A percentile compares a stretch with the other conserved stretches of the same genome.
Conservation (phyloP, 2,888 invertebrate species). For the Oscheius myriophilus region DNA sequence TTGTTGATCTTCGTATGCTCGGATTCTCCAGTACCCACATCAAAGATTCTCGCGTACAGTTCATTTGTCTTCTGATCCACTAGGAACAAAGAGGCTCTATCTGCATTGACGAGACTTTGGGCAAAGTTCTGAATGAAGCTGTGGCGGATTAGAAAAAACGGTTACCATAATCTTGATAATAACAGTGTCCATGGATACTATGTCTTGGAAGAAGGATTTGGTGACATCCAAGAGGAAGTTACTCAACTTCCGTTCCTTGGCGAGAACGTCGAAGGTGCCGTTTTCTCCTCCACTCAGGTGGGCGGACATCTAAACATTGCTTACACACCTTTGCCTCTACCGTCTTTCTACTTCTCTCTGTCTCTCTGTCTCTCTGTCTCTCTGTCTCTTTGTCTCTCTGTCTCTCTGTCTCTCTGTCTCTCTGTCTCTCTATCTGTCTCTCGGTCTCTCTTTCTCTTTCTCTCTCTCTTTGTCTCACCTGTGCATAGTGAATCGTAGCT, state of each 20-base stretch:
- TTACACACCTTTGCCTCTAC: too few species aligned
- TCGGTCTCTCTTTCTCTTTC: conserved; percentile 1
- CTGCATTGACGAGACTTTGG: conserved; percentile 83
- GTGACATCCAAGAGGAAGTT: conserved; percentile 84
- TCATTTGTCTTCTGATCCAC: conserved; percentile 81
- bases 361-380: not conserved
- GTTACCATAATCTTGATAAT: conserved; percentile 85
- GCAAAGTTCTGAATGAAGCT: conserved; percentile 78
- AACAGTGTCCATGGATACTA: conserved; percentile 84
- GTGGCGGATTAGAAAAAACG: too few species aligned
- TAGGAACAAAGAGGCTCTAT: conserved; percentile 84
- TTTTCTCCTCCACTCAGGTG: conserved; percentile 73
- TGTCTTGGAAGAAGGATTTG: conserved; percentile 87
- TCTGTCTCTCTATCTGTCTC: too few species aligned
- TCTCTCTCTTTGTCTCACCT: conserved; percentile 38
- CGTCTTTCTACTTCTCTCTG: not conserved
- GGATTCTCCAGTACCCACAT: conserved; percentile 72
- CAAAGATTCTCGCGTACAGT: conserved; percentile 85
- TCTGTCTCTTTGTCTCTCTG: too few species aligned
- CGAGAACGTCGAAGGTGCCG: conserved; percentile 50
- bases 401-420: not conserved
- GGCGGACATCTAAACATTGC: conserved; percentile 76
- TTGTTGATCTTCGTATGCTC: conserved; percentile 55
- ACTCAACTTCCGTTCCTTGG: conserved; percentile 46
- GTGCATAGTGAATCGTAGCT: conserved; percentile 56